A percentile compares a stretch with the other conserved stretches of the same genome.
phyloP scores from a whole-genome alignment of 1,140 invertebrate species.

The Musca domestica region DNA sequence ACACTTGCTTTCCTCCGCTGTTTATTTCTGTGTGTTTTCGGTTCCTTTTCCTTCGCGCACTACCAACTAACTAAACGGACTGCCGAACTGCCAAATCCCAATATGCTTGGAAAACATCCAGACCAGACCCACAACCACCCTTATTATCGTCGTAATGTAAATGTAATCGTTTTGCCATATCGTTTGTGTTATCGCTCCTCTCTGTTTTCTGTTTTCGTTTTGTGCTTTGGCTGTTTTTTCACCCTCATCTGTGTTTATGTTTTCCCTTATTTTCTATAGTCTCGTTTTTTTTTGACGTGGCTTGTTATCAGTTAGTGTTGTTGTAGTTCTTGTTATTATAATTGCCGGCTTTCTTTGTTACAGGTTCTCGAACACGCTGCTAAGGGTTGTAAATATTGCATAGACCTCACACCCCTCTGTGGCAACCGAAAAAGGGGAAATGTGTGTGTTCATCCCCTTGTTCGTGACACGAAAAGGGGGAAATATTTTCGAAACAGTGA shows the following conservation, averaged over 20 bases:
- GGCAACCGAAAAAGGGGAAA: too few relatives aligned
- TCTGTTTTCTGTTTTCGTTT: background rate
- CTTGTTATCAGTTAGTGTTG: too few relatives aligned
- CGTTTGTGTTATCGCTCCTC: background rate
- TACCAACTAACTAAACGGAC: background rate
- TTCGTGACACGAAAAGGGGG: too few relatives aligned
- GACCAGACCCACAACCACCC: slow-evolving; percentile 1
- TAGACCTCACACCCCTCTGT: too few relatives aligned
- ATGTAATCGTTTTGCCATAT: background rate
- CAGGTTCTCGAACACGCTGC: too few relatives aligned
- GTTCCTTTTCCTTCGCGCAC: slow-evolving; percentile 1
- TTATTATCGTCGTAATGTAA: background rate
- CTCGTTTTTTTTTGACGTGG: too few relatives aligned
- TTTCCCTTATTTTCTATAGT: background rate
- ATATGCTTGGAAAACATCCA: background rate
- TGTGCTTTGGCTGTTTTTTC: background rate
- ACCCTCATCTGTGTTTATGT: background rate
- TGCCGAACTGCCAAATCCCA: background rate
- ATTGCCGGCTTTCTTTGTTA: too few relatives aligned
- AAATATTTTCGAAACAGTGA: too few relatives aligned
- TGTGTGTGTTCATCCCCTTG: too few relatives aligned
- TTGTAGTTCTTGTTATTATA: too few relatives aligned
- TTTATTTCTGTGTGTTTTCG: slow-evolving; percentile 4
- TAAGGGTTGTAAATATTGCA: too few relatives aligned
- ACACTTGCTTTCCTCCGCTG: background rate